Evolutionary conservation across 2,888 invertebrate genomes (phyloP), one percentile per base, ranked within the genome.

Genomic region (Eupithecia exiguata): DNA sequence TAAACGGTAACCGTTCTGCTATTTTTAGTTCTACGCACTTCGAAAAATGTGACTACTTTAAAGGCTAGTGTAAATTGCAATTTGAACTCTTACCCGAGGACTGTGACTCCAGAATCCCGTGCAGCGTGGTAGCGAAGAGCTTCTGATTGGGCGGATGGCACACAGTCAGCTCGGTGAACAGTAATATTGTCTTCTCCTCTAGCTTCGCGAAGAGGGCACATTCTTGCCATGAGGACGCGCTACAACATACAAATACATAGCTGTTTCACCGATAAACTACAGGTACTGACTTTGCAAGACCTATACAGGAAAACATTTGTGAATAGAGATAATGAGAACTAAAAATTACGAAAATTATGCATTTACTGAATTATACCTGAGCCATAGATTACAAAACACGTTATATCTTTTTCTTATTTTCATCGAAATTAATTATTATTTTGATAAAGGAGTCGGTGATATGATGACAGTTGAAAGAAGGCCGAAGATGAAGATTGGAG

Each of bases 101-200:
- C 80, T 92, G 96, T 43, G 96, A 95, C 68, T 96, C 95, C 72
- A 98, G 95, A 65, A 98, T 97, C 80, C 96, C 96, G 84, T 97
- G 97, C 10, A 98, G 92, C 7, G 98, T 97, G 75, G 96, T 95
- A 0, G 98, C 97, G 74, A 99, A 95, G 66, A 97, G 95, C 79
- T 96, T 96, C 91, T 98, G 98, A 91, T 98, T 98, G 69, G 95
- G 95, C 0, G 96, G 95, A 90, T 98, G 98, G 86, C 98, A 98
- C 85, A 97, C 96, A 70, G 97, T 98, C 83, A 98, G 96, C 83
- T 97, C 96, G 0, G 97, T 96, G 82, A 98, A 96, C 88, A 98
- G 96, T 78, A 97, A 96, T 61, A 98, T 97, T 66, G 97, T 97
- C 21, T 97, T 96, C 82, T 97, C 96, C 86, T 97, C 97, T 71